Conservation (phyloP, 2,888 invertebrate genomes). For the Volucella bombylans region DNA sequence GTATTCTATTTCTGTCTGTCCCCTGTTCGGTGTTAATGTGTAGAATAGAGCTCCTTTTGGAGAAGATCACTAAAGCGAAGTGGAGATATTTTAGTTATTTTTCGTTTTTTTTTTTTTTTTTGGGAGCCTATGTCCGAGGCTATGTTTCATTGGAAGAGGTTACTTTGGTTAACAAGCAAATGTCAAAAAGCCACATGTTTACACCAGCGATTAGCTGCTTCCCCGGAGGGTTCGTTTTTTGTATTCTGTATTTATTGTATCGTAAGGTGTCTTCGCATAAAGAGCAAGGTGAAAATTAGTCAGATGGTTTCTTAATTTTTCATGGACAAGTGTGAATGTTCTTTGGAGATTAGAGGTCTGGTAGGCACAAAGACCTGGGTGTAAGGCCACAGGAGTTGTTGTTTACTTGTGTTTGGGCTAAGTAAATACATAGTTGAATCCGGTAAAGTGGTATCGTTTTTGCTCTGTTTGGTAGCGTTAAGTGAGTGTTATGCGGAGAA, state of each 20-base stretch:
- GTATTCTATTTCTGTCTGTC: slow-evolving; percentile 24
- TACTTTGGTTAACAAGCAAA: slow-evolving; percentile 61
- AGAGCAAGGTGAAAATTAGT: slow-evolving; percentile 50
- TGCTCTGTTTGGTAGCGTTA: slow-evolving; percentile 47
- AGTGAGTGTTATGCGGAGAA: slow-evolving; percentile 56
- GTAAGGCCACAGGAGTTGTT: slow-evolving; percentile 69
- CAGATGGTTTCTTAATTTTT: slow-evolving; percentile 10
- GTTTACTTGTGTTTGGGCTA: slow-evolving; percentile 52
- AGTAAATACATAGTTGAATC: slow-evolving; percentile 32
- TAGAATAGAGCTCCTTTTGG: slow-evolving; percentile 20
- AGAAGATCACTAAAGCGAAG: slow-evolving; percentile 1
- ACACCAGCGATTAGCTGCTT: slow-evolving; percentile 65
- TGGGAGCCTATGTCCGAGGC: slow-evolving; percentile 35
- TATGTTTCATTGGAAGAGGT: slow-evolving; percentile 52
- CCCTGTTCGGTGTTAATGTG: slow-evolving; percentile 53
- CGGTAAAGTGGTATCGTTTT: neutral
- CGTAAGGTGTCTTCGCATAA: slow-evolving; percentile 57
- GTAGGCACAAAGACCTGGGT: slow-evolving; percentile 15
- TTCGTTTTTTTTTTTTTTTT: slow-evolving; percentile 1
- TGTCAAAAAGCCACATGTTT: slow-evolving; percentile 73
- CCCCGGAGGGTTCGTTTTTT: too few relatives aligned
- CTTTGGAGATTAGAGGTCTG: slow-evolving; percentile 22
- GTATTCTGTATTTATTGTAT: too few relatives aligned
- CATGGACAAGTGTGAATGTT: slow-evolving; percentile 47
- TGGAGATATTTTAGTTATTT: neutral